Conservation (phyloP, 2,888 invertebrate species). For the Parasteatoda lunata region DNA sequence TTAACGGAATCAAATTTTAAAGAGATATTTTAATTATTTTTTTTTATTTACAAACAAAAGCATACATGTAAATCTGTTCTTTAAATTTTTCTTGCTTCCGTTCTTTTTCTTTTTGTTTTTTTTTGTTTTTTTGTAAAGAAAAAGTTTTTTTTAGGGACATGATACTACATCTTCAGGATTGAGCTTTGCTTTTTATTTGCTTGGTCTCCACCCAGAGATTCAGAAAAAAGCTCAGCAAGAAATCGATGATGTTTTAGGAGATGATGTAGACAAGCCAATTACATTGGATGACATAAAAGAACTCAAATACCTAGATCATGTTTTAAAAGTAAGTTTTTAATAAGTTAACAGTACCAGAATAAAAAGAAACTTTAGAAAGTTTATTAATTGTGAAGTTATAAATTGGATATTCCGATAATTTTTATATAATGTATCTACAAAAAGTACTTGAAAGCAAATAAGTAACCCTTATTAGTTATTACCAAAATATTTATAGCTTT, state of each 20-base stretch:
- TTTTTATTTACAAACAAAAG: too few relatives aligned
- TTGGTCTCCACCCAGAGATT: slow-evolving; percentile 69
- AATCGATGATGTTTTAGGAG: slow-evolving; percentile 67
- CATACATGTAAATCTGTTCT: too few relatives aligned
- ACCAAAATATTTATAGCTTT: too few relatives aligned
- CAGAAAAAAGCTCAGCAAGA: slow-evolving; percentile 68
- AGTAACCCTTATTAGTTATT: too few relatives aligned
- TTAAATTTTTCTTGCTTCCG: too few relatives aligned
- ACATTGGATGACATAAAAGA: slow-evolving; percentile 68
- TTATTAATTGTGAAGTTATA: background rate
- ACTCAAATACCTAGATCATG: slow-evolving; percentile 74
- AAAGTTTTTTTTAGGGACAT: slow-evolving; percentile 56
- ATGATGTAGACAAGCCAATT: slow-evolving; percentile 33
- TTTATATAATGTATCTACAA: too few relatives aligned
- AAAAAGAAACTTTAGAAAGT: background rate
- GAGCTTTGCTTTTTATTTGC: slow-evolving; percentile 69
- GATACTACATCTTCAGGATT: slow-evolving; percentile 70
- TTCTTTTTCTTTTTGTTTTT: too few relatives aligned
- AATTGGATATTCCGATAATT: too few relatives aligned
- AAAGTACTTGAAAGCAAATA: too few relatives aligned
- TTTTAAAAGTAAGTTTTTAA: slow-evolving; percentile 72
- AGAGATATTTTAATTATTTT: too few relatives aligned
- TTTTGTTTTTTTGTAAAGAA: too few relatives aligned
- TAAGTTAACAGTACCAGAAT: background rate
- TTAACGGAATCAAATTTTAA: too few relatives aligned